Evolutionary conservation across 1,140 invertebrate genomes (phyloP), one percentile per base, ranked within the genome.

Genomic region (Megathymus violae): DNA sequence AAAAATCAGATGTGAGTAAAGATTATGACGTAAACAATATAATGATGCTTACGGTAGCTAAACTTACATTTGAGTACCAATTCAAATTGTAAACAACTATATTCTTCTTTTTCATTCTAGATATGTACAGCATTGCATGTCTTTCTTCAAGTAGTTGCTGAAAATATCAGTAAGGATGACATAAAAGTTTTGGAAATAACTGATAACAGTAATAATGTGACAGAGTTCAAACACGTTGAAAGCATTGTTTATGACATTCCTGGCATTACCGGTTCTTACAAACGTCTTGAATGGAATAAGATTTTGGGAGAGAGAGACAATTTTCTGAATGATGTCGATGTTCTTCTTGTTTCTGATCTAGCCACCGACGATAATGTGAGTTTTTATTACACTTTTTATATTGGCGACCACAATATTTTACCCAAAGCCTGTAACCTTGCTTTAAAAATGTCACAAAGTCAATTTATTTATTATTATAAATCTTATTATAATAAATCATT

Each of bases 331-430:
- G 62, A 70, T 6, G 17, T 64, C 13, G 64, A 74, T 61, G 6
- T 67, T 6, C n/a, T 74, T 13, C 27, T 74, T 4, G 62, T 67
- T 9, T 51, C 40, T 6, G 56, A 74, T 64, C 27, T 74, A 15
- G 63, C 67, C n/a, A 44, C 4, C 25, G 67, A 73, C 22, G 22
- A 73, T 47, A 48, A 59, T 27, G 67, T 73, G 69, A 47, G 44
- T 3, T 36, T n/a, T 11, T 36, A 36, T 36, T 11, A 11, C 7
- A 10, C 1, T 50, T 46, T 56, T 47, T 5, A 38, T 48, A 1
- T 47, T 19, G 1, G n/a, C n/a, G n/a, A n/a, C n/a, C n/a, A n/a
- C n/a, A n/a, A n/a, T n/a, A n/a, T n/a, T n/a, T n/a, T n/a, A n/a
- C n/a, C n/a, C n/a, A n/a, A n/a, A n/a, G n/a, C n/a, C n/a, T n/a